Evolutionary conservation across 2,113 vertebrate species (phyloP).

Genomic region (Trochalopteron elliotii): DNA sequence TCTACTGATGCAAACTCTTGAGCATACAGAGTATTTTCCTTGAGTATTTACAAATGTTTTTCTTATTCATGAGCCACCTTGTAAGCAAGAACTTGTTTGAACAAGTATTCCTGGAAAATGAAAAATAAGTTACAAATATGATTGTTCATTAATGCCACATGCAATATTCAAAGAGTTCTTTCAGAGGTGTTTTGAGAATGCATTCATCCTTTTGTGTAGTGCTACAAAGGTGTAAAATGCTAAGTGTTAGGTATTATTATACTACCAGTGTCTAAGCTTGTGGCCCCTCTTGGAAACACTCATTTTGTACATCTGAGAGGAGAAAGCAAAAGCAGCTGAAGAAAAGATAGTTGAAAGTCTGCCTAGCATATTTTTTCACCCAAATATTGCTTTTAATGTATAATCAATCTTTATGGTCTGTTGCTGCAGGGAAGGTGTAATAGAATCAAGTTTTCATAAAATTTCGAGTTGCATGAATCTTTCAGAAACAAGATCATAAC

Average conservation of each 20-base stretch:
- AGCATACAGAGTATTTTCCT: neutral
- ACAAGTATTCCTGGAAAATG: constrained; percentile 3
- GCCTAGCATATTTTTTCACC: neutral
- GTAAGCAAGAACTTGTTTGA: constrained; percentile 7
- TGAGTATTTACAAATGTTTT: constrained; percentile 23
- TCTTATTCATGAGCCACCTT: constrained; percentile 6
- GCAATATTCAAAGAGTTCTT: neutral
- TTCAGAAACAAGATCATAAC: neutral
- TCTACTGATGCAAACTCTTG: neutral
- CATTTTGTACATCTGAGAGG: neutral
- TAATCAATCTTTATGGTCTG: constrained; percentile 55
- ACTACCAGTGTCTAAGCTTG: neutral
- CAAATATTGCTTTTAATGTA: constrained; percentile 39
- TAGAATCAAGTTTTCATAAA: constrained; percentile 46
- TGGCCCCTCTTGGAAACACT: neutral
- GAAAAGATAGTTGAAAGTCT: neutral
- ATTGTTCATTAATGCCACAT: constrained; percentile 15
- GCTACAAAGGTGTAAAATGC: neutral
- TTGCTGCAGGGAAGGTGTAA: constrained; percentile 46
- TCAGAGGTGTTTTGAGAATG: neutral
- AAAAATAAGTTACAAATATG: constrained; percentile 15
- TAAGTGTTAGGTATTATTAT: neutral
- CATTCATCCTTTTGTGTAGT: neutral
- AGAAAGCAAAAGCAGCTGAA: neutral
- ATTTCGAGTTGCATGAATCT: constrained; percentile 22